Evolutionary conservation across 2,113 vertebrate species (phyloP).

Genomic region (Pelodiscus sinensis): DNA sequence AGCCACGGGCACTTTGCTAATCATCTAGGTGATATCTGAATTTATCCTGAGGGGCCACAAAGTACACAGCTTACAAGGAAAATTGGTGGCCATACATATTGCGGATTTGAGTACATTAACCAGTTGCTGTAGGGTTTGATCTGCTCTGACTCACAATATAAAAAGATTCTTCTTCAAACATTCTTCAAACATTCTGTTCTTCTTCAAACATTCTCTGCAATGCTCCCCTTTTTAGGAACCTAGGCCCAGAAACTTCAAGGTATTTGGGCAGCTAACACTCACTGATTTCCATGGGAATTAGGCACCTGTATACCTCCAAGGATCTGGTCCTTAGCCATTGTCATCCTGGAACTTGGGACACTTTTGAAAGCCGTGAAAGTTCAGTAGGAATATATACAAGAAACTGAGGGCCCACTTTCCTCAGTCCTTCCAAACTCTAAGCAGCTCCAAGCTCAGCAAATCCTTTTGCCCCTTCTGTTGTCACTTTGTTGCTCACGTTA

Average conservation of each 20-base stretch:
- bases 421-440: neutral
- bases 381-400: neutral
- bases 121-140: neutral
- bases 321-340: neutral
- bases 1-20: too few relatives aligned
- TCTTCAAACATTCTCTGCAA: neutral
- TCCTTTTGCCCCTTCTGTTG: neutral
- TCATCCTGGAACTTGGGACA: neutral
- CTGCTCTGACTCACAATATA: neutral
- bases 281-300: neutral
- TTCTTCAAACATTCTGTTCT: neutral
- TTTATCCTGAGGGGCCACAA: too few relatives aligned
- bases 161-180: neutral
- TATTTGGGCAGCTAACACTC: neutral
- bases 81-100: neutral
- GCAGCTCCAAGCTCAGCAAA: neutral
- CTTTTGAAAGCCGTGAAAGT: neutral
- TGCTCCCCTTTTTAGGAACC: neutral
- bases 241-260: neutral
- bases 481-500: neutral
- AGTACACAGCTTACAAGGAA: too few relatives aligned
- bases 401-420: neutral
- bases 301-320: neutral
- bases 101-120: neutral
- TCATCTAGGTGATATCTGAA: too few relatives aligned